These are phyloP conservation scores for Denticeps clupeoides DNA, from an alignment of 2,797 vertebrate genomes.

Conservation along the genomic window DNA sequence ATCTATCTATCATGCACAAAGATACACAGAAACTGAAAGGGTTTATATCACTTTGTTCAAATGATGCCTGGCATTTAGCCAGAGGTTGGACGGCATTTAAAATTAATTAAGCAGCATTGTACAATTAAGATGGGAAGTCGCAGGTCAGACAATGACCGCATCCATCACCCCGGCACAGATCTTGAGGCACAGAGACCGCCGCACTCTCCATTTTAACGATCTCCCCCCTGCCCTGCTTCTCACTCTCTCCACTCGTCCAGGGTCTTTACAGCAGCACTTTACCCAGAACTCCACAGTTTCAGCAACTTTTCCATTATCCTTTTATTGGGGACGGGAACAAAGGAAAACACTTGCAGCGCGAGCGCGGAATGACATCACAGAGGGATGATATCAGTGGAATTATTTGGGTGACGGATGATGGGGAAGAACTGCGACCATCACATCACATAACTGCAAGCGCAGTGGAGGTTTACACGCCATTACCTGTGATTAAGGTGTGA, in stretches of 20 bases:
- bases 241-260: neutral
- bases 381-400: neutral
- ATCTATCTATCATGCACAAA: no score
- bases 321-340: neutral
- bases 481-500: no score
- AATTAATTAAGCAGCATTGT: constrained; percentile 20
- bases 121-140: constrained; percentile 14
- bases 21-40: neutral
- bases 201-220: neutral
- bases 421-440: neutral
- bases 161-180: constrained; percentile 5
- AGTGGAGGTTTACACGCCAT: no score
- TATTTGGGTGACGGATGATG: neutral
- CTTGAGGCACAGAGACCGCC: neutral
- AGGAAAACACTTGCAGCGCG: neutral
- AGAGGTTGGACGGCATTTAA: constrained; percentile 9
- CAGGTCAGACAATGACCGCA: constrained; percentile 10
- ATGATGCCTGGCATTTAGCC: constrained; percentile 7
- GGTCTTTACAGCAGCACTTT: neutral
- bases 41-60: constrained; percentile 15
- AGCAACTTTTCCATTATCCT: constrained; percentile 1
- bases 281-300: neutral
- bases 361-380: neutral
- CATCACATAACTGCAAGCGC: no score
- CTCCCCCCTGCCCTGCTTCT: neutral